phyloP scores from a whole-genome alignment of 2,888 invertebrate species.

The Rhagium mordax region DNA sequence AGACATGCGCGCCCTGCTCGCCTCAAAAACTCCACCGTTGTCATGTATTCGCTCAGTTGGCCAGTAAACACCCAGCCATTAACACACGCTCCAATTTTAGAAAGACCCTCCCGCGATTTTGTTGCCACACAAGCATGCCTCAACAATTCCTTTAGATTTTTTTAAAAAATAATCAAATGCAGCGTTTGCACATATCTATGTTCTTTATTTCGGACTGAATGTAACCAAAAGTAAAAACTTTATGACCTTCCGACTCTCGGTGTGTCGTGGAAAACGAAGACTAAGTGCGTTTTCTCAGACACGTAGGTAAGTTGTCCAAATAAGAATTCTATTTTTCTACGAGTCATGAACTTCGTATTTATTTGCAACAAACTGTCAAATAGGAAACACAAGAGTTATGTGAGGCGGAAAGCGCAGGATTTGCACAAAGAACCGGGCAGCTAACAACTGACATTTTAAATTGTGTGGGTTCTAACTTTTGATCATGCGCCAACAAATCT shows the following conservation, averaged over 20 bases:
- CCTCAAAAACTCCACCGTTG: conserved; percentile 13
- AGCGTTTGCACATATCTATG: not conserved
- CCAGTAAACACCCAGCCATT: conserved; percentile 11
- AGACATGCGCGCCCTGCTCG: conserved; percentile 58
- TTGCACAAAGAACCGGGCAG: not conserved
- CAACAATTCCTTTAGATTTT: not conserved
- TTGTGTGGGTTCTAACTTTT: not conserved
- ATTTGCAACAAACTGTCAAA: not conserved
- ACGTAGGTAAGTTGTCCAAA: conserved; percentile 8
- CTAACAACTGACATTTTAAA: not conserved
- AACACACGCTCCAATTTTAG: not conserved
- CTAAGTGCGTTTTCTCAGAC: not conserved
- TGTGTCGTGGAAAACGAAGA: conserved; percentile 9
- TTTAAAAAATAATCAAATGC: not conserved
- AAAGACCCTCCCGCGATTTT: not conserved
- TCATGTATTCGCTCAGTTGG: conserved; percentile 20
- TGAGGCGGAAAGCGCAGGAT: not conserved
- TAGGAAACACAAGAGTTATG: not conserved
- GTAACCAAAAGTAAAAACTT: no score
- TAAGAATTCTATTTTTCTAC: not conserved
- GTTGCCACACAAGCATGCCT: not conserved
- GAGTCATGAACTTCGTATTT: not conserved
- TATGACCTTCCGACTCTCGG: not conserved
- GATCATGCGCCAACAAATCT: conserved; percentile 7
- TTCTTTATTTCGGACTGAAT: not conserved